Conservation (phyloP, 2,113 vertebrate species). For the Noturus placidus region DNA sequence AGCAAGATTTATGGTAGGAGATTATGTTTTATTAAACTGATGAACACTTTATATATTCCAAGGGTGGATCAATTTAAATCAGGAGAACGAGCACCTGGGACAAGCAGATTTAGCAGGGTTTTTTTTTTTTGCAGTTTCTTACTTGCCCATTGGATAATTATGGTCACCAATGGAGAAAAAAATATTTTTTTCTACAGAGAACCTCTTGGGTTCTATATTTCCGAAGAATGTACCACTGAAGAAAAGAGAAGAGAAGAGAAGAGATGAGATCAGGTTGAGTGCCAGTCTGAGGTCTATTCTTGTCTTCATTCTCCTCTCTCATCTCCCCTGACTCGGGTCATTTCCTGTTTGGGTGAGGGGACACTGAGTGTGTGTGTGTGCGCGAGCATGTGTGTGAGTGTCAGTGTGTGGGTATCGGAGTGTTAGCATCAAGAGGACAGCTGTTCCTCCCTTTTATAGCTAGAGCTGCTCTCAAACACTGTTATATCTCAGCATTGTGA, state of each 20-base stretch:
- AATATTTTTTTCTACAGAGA: too few relatives aligned
- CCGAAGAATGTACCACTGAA: not conserved
- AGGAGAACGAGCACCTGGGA: not conserved
- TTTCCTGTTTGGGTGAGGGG: constrained; percentile 15
- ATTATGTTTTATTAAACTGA: not conserved
- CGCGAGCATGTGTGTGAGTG: not conserved
- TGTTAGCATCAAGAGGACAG: not conserved
- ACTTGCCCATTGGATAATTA: not conserved
- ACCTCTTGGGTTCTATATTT: too few relatives aligned
- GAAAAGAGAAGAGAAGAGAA: not conserved
- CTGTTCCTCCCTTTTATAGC: not conserved
- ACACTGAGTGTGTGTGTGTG: not conserved
- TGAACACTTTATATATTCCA: not conserved
- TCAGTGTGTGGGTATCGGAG: not conserved
- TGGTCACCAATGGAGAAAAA: not conserved
- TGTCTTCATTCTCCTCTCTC: not conserved
- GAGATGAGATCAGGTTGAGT: not conserved
- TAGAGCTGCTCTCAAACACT: not conserved
- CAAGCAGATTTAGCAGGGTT: not conserved
- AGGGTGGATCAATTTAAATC: not conserved
- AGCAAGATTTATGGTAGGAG: not conserved
- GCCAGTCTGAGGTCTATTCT: not conserved
- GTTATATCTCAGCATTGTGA: not conserved
- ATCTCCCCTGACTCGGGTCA: not conserved
- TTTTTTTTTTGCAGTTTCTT: not conserved